phyloP scores from a whole-genome alignment of 2,797 vertebrate species.

The Anolis apletophallus region DNA sequence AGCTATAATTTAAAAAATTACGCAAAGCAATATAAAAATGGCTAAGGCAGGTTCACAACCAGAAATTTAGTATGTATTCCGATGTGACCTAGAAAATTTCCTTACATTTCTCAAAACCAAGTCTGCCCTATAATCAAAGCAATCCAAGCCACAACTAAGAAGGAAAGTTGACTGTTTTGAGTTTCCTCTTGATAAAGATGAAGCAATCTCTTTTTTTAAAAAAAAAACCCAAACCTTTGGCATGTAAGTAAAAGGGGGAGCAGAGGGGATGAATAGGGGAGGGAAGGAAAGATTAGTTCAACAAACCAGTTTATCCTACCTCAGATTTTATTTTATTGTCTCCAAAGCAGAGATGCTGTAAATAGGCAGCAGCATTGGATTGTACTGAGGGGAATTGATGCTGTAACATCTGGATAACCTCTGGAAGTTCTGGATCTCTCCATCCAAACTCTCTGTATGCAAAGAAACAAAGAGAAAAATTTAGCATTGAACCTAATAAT shows the following conservation, averaged over 20 bases:
- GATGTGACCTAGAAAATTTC: neutral
- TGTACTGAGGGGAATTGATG: conserved; percentile 99
- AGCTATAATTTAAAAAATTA: neutral
- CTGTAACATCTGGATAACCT: conserved; percentile 99
- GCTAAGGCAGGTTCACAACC: neutral
- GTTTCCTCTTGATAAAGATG: neutral
- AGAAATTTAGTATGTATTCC: neutral
- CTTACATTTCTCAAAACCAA: neutral
- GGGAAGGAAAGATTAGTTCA: neutral
- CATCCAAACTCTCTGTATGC: conserved; percentile 94
- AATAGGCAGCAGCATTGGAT: conserved; percentile 96
- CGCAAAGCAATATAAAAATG: neutral
- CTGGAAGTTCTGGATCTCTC: conserved; percentile 98
- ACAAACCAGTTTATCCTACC: conserved; percentile 76
- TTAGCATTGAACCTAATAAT: conserved; percentile 30
- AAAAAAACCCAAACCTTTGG: too few species aligned
- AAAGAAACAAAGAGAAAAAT: conserved; percentile 55
- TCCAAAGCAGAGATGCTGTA: conserved; percentile 98
- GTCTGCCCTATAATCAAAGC: neutral
- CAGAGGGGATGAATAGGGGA: neutral
- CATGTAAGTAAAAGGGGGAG: too few species aligned
- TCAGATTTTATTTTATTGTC: conserved; percentile 99
- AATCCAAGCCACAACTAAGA: neutral
- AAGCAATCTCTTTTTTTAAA: too few species aligned
- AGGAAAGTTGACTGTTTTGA: neutral